Percentiles rank a stretch among this genome's conserved stretches.
These are phyloP conservation scores for Trachymyrmex cornetzi DNA, from an alignment of 1,140 invertebrate species.

Conservation along the genomic window DNA sequence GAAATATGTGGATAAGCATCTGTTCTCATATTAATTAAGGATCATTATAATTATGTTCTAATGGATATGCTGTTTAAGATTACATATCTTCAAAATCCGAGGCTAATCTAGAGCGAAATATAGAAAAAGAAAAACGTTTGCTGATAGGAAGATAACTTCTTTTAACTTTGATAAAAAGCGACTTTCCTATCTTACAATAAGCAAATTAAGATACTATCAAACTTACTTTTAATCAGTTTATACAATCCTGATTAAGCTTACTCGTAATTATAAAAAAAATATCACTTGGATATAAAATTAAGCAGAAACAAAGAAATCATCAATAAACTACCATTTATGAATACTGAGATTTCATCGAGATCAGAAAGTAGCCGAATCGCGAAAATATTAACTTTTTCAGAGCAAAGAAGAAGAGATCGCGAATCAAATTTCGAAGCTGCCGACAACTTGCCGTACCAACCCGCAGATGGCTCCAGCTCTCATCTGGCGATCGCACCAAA, in stretches of 20 bases:
- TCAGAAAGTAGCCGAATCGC: background rate
- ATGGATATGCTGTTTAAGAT: background rate
- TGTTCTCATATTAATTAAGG: background rate
- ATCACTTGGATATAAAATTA: background rate
- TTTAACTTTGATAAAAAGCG: background rate
- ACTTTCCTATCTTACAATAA: background rate
- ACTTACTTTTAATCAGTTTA: background rate
- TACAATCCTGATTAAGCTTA: background rate
- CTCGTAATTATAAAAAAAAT: background rate
- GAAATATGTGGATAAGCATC: too few relatives aligned
- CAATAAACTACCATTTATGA: background rate
- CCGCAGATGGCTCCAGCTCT: constrained; percentile 85
- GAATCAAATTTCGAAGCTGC: constrained; percentile 40
- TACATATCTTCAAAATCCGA: background rate
- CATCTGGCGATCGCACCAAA: constrained; percentile 68
- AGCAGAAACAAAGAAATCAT: background rate
- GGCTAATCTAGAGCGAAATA: background rate
- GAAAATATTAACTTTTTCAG: constrained; percentile 20
- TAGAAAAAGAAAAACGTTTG: background rate
- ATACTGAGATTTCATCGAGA: background rate
- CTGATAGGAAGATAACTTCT: constrained; percentile 25
- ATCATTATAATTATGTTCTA: background rate
- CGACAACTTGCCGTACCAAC: constrained; percentile 53
- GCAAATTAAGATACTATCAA: constrained; percentile 10
- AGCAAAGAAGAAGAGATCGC: constrained; percentile 23